Conservation (phyloP, 2,113 vertebrate genomes). For the Carassius carassius region DNA sequence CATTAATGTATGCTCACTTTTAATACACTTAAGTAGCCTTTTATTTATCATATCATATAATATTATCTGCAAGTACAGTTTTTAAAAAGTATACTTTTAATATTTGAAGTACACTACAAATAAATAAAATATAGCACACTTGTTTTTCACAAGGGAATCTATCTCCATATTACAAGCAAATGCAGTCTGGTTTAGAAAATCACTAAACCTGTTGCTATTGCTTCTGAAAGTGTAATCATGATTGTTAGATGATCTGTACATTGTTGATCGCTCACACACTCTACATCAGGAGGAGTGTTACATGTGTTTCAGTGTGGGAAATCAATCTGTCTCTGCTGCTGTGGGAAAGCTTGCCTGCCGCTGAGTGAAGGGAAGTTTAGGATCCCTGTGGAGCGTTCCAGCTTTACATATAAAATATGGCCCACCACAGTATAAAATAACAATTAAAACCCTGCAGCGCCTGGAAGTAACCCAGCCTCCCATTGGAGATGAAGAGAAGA, state of each 20-base stretch:
- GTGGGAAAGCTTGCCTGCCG: conserved; percentile 31
- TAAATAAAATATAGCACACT: neutral
- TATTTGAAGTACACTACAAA: neutral
- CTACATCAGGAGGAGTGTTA: neutral
- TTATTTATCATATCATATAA: neutral
- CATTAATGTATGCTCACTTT: no score
- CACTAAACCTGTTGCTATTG: neutral
- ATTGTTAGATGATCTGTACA: neutral
- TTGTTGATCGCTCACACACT: neutral
- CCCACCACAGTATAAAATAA: conserved; percentile 60
- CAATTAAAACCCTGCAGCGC: conserved; percentile 62
- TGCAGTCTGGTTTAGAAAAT: neutral
- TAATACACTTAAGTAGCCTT: neutral
- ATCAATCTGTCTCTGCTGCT: conserved; percentile 21
- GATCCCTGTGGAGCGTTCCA: conserved; percentile 56
- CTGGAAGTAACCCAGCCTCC: conserved; percentile 55
- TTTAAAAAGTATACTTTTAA: neutral
- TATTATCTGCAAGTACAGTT: neutral
- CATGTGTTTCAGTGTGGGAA: conserved; percentile 17
- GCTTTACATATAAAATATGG: conserved; percentile 58
- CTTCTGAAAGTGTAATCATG: neutral
- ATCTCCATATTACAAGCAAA: neutral
- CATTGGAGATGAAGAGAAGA: conserved; percentile 30
- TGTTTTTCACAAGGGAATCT: neutral
- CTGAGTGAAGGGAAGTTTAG: conserved; percentile 44